phyloP scores from a whole-genome alignment of 2,113 vertebrate genomes.

The Gambusia holbrooki region DNA sequence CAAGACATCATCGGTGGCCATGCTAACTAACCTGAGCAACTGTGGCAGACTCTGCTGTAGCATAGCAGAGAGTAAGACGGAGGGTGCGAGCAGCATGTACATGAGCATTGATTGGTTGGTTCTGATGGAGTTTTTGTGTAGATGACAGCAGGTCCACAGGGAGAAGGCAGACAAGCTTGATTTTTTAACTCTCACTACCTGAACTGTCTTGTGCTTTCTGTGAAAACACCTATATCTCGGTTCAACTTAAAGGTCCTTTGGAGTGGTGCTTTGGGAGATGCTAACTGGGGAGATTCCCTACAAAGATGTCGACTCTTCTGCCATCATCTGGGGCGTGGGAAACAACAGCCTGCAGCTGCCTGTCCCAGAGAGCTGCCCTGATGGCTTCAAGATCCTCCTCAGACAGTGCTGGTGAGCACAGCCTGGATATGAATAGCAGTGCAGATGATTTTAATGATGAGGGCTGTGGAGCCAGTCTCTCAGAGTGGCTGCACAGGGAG shows the following conservation, averaged over 20 bases:
- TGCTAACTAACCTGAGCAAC: too few species aligned
- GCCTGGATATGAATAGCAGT: slow-evolving; percentile 15
- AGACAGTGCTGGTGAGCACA: slow-evolving; percentile 93
- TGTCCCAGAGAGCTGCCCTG: slow-evolving; percentile 93
- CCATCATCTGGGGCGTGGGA: slow-evolving; percentile 98
- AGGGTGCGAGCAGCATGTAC: too few species aligned
- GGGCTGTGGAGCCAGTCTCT: slow-evolving; percentile 12
- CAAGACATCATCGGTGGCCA: too few species aligned
- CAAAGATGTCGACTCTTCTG: slow-evolving; percentile 97
- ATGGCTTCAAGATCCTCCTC: slow-evolving; percentile 97
- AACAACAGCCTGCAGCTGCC: slow-evolving; percentile 98
- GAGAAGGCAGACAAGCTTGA: too few species aligned
- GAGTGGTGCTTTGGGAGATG: slow-evolving; percentile 97
- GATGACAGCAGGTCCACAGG: too few species aligned
- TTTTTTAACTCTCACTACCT: neutral
- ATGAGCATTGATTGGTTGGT: too few species aligned
- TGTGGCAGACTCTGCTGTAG: too few species aligned
- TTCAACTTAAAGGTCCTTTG: slow-evolving; percentile 68
- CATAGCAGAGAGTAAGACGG: too few species aligned
- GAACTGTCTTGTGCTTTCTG: too few species aligned
- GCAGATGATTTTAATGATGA: neutral
- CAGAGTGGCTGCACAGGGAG: slow-evolving; percentile 12
- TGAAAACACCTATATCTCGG: neutral
- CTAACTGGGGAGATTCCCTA: slow-evolving; percentile 96
- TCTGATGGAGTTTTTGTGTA: too few species aligned